Evolutionary conservation across 1,140 invertebrate species (phyloP).

Genomic region (Calephelis virginiensis): DNA sequence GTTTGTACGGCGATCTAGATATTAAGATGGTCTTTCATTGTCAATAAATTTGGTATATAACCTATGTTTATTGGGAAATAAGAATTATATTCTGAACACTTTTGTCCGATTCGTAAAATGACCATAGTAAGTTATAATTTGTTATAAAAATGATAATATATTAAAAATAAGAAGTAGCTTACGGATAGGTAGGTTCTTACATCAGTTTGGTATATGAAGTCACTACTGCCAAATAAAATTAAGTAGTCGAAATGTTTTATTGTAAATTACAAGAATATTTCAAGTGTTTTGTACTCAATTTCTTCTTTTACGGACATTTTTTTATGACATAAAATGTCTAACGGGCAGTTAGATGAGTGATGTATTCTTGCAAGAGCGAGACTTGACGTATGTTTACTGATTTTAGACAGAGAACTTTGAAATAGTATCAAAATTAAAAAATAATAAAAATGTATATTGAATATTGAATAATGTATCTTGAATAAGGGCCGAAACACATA

Average conservation of each 20-base stretch:
- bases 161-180: slow-evolving; percentile 59
- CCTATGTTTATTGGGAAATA: slow-evolving; percentile 51
- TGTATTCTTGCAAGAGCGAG: too few relatives aligned
- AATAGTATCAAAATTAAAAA: too few relatives aligned
- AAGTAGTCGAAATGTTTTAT: slow-evolving; percentile 71
- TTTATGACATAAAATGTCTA: too few relatives aligned
- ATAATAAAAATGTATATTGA: too few relatives aligned
- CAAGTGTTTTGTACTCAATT: slow-evolving; percentile 63
- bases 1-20: slow-evolving; percentile 5
- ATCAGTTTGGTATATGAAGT: slow-evolving; percentile 53
- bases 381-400: too few relatives aligned
- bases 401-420: too few relatives aligned
- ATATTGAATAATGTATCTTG: too few relatives aligned
- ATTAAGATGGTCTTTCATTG: slow-evolving; percentile 42
- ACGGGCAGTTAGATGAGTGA: too few relatives aligned
- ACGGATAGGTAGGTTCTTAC: slow-evolving; percentile 34
- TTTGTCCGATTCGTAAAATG: slow-evolving; percentile 50
- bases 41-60: slow-evolving; percentile 51
- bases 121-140: slow-evolving; percentile 64
- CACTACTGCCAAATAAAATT: slow-evolving; percentile 68
- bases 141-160: slow-evolving; percentile 53
- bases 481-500: too few relatives aligned
- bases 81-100: slow-evolving; percentile 46
- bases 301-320: slow-evolving; percentile 33
- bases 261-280: slow-evolving; percentile 56